These are phyloP conservation scores for Ichneumoninae sp. DNA, from an alignment of 2,888 invertebrate genomes.

Conservation along the genomic window DNA sequence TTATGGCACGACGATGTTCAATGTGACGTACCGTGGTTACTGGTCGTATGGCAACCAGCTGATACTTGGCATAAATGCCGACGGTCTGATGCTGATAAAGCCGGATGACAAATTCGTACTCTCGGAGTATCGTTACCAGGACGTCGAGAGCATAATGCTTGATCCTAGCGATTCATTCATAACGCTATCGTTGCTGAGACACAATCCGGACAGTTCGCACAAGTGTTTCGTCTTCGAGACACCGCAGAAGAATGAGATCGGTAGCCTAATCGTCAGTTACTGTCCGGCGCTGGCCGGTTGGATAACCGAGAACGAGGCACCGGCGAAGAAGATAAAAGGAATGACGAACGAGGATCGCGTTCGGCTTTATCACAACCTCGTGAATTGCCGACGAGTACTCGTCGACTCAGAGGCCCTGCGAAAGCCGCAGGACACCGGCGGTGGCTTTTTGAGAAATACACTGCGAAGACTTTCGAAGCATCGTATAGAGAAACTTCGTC, in stretches of 20 bases:
- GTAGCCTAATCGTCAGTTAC: constrained; percentile 96
- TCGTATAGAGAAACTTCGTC: constrained; percentile 91
- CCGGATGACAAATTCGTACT: constrained; percentile 96
- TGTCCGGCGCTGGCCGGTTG: constrained; percentile 93
- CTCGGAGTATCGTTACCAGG: constrained; percentile 95
- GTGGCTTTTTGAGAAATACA: constrained; percentile 95
- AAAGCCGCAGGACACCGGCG: constrained; percentile 92
- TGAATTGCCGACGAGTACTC: constrained; percentile 92
- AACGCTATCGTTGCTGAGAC: constrained; percentile 93
- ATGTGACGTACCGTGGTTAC: constrained; percentile 96
- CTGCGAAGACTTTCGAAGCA: constrained; percentile 93
- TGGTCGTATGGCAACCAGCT: constrained; percentile 92
- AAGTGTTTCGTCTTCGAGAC: constrained; percentile 98
- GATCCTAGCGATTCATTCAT: constrained; percentile 97
- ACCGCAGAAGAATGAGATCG: constrained; percentile 95
- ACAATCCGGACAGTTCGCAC: constrained; percentile 88
- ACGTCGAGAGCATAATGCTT: constrained; percentile 95
- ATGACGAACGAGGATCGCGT: constrained; percentile 96
- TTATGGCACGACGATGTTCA: constrained; percentile 94
- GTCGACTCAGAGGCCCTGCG: constrained; percentile 93
- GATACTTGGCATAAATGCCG: constrained; percentile 94
- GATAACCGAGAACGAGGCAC: constrained; percentile 90
- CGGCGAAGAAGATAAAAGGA: constrained; percentile 87
- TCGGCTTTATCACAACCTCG: constrained; percentile 94
- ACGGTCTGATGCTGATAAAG: constrained; percentile 95